Conservation (phyloP, 2,888 invertebrate genomes). For the Diarsia mendica region DNA sequence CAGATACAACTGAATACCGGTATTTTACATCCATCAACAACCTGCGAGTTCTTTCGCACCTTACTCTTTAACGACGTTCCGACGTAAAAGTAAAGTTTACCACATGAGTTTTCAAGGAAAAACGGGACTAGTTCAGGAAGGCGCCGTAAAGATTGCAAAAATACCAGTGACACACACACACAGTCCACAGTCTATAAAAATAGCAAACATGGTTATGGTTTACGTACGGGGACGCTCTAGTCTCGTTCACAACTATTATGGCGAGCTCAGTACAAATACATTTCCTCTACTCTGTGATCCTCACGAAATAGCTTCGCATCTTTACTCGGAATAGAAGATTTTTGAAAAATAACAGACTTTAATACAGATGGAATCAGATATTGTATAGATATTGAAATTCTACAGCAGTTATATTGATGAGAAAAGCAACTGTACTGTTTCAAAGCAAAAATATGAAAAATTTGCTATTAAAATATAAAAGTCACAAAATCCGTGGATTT, state of each 20-base stretch:
- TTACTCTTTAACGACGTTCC: constrained; percentile 39
- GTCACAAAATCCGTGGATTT: neutral
- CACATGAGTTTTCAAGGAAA: constrained; percentile 29
- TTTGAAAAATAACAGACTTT: neutral
- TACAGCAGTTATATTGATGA: no score
- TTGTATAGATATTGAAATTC: neutral
- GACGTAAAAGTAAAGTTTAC: constrained; percentile 24
- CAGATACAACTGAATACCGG: no score
- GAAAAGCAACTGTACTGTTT: neutral
- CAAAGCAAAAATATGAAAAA: neutral
- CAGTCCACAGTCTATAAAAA: constrained; percentile 66
- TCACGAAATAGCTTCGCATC: constrained; percentile 34
- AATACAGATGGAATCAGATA: neutral
- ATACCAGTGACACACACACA: constrained; percentile 47
- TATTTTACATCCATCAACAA: no score
- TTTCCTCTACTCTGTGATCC: constrained; percentile 41
- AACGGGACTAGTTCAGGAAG: constrained; percentile 65
- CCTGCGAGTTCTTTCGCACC: no score
- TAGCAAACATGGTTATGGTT: constrained; percentile 73
- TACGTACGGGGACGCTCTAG: constrained; percentile 56
- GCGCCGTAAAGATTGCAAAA: constrained; percentile 54
- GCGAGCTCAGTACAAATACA: constrained; percentile 54
- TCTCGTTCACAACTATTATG: constrained; percentile 63
- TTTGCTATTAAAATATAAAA: neutral
- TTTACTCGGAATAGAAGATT: constrained; percentile 2